Evolutionary conservation across 2,797 vertebrate species (phyloP), one percentile per base, ranked within the genome.

Genomic region (Propithecus perrieri): DNA sequence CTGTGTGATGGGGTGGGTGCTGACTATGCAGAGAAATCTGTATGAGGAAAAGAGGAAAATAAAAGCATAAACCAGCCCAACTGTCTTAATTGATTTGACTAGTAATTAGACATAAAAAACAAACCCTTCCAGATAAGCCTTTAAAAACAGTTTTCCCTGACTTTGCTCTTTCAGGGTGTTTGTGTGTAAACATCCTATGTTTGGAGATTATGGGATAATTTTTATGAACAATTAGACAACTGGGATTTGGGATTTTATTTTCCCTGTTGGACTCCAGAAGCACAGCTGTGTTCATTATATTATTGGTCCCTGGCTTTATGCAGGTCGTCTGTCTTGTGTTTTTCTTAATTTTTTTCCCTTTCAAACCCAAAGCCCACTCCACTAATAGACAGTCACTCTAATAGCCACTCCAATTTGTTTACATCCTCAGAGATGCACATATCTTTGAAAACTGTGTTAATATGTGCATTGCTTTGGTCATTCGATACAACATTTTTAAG

Each of bases 21-120:
- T 61, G 48, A 85, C 46, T 22, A 30, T 75, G 14, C 53, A 89
- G 38, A 84, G 38, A 86, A 92, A 80, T 67, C 76, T 28, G 2
- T 20, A 3, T 59, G 75, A 65, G 61, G 28, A 86, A 35, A 80
- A 89, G 57, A 46, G 20, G 72, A n/a, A 95, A 90, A 75, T 65
- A 67, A 91, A 96, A 87, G 38, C 22, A n/a, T 9, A 63, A 71
- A 87, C 28, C 22, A 85, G 15, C 26, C 75, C 28, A 84, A 74
- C 4, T 90, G 50, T 33, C 33, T 84, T 48, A 61, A 48, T 48
- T 71, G 18, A 80, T 95, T 43, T 76, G 33, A 85, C 65, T 75
- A 14, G 33, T 17, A 74, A 48, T 84, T 87, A 92, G 26, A 63
- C 18, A 76, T 50, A 93, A 81, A 95, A 93, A 93, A 96, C 80